phyloP scores from a whole-genome alignment of 2,797 vertebrate species.

The Sebastes reedi region DNA sequence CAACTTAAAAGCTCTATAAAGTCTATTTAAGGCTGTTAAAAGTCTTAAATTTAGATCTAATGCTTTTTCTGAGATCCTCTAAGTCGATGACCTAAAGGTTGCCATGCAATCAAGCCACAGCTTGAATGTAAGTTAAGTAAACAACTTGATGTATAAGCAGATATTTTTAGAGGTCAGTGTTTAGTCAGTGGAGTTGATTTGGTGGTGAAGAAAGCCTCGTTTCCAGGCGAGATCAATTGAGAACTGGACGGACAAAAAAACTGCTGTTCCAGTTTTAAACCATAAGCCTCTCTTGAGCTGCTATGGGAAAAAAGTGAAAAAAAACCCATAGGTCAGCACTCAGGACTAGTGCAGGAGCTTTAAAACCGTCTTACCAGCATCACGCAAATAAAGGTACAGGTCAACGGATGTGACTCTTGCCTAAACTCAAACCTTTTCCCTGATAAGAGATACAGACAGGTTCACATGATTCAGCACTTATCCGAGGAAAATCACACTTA shows the following conservation, averaged over 20 bases:
- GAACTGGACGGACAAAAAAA: not conserved
- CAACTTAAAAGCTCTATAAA: constrained; percentile 3
- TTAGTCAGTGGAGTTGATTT: not conserved
- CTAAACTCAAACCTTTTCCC: not conserved
- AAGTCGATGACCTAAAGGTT: not conserved
- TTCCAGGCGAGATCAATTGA: not conserved
- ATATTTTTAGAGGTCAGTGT: not conserved
- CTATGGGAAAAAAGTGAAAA: not conserved
- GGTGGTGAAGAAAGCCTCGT: not conserved
- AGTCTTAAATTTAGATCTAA: constrained; percentile 10
- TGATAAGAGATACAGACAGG: not conserved
- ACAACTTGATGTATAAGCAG: not conserved
- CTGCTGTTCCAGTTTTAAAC: not conserved
- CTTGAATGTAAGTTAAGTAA: not conserved
- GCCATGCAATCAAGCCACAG: not conserved
- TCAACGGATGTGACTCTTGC: not conserved
- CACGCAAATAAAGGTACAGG: not conserved
- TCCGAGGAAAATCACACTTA: not conserved
- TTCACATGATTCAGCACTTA: constrained; percentile 10
- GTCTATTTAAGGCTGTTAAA: constrained; percentile 20
- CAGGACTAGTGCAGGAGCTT: not conserved
- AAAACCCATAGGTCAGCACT: constrained; percentile 13
- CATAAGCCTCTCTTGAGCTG: not conserved
- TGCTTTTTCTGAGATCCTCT: not conserved
- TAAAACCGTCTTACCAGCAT: not conserved